A percentile compares a stretch with the other conserved stretches of the same genome.
Conservation (phyloP, 2,113 vertebrate genomes). For the Lasiurus cinereus region DNA sequence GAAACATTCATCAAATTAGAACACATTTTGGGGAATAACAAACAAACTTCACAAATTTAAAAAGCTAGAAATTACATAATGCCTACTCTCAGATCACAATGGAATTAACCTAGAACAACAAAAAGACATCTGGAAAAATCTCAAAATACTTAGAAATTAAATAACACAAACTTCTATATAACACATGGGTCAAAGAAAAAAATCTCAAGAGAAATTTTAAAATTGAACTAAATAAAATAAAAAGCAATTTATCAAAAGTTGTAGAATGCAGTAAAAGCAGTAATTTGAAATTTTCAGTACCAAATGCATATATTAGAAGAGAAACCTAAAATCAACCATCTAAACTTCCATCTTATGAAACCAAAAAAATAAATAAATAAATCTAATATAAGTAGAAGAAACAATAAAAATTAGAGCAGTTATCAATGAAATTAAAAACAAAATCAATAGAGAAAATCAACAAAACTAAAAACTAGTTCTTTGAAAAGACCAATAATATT, state of each 20-base stretch:
- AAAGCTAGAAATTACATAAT: background rate
- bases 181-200: background rate
- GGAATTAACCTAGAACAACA: background rate
- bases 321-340: background rate
- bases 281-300: background rate
- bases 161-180: background rate
- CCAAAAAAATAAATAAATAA: conserved; percentile 4
- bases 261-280: background rate
- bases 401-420: background rate
- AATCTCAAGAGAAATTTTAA: background rate
- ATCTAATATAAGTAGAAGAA: background rate
- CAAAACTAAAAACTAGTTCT: background rate
- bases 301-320: background rate
- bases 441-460: conserved; percentile 10
- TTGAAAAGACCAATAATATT: conserved; percentile 25
- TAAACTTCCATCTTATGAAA: conserved; percentile 12
- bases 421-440: background rate
- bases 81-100: background rate
- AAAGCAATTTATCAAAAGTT: conserved; percentile 19
- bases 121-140: background rate
- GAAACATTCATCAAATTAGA: background rate
- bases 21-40: background rate
- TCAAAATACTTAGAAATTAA: conserved; percentile 20
- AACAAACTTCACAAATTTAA: conserved; percentile 1
- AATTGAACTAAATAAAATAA: conserved; percentile 20